Conservation (phyloP, 2,888 invertebrate genomes). For the Azorinus chamasolen region DNA sequence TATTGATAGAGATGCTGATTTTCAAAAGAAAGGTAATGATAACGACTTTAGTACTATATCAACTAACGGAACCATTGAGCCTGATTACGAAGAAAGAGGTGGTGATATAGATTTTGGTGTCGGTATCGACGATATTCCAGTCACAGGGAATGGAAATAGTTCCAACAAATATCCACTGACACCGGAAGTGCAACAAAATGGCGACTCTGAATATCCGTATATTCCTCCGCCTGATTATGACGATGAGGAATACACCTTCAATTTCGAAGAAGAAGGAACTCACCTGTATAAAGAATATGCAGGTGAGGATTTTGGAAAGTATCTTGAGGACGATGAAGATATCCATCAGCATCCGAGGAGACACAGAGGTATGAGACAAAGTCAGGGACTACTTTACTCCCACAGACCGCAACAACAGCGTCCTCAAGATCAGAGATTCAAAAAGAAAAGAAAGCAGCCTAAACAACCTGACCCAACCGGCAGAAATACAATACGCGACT, state of each 20-base stretch:
- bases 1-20: slow-evolving; percentile 22
- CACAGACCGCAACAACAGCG: slow-evolving; percentile 3
- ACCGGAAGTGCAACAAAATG: neutral
- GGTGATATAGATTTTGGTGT: slow-evolving; percentile 57
- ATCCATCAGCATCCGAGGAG: slow-evolving; percentile 17
- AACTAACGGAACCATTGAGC: slow-evolving; percentile 44
- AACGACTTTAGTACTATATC: slow-evolving; percentile 49
- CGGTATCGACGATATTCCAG: slow-evolving; percentile 54
- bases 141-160: slow-evolving; percentile 7
- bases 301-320: slow-evolving; percentile 69
- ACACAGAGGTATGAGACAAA: slow-evolving; percentile 1
- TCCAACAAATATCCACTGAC: neutral
- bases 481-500: slow-evolving; percentile 68
- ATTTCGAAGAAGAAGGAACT: slow-evolving; percentile 50
- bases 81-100: slow-evolving; percentile 51
- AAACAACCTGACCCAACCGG: slow-evolving; percentile 38
- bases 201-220: slow-evolving; percentile 45
- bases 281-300: slow-evolving; percentile 47
- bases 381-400: neutral
- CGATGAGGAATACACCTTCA: slow-evolving; percentile 64
- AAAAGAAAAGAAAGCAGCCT: slow-evolving; percentile 29
- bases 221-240: slow-evolving; percentile 72
- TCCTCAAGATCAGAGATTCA: neutral
- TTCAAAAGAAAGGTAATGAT: slow-evolving; percentile 44
- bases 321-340: slow-evolving; percentile 66